These are phyloP conservation scores for Nebria ingens DNA, from an alignment of 1,140 invertebrate species.

Conservation along the genomic window DNA sequence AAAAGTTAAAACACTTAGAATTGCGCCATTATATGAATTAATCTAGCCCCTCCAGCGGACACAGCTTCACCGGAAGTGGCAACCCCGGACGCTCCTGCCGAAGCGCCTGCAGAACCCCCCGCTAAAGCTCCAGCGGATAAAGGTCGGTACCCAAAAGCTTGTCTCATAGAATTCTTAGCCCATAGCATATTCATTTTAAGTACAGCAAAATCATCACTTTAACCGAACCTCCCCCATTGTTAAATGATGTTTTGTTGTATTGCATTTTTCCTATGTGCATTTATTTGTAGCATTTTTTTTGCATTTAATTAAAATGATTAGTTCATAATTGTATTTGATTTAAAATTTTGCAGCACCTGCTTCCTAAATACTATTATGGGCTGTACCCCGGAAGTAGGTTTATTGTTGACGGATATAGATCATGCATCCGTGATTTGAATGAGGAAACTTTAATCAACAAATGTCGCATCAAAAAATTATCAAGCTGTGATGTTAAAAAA, in stretches of 20 bases:
- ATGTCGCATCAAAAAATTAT: neutral
- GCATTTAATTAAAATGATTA: neutral
- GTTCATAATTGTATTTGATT: neutral
- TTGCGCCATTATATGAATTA: too few species aligned
- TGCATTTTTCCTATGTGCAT: too few species aligned
- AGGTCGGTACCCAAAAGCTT: conserved; percentile 12
- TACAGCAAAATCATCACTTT: neutral
- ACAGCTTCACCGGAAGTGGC: conserved; percentile 15
- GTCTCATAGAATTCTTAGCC: neutral
- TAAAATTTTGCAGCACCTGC: neutral
- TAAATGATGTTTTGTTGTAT: too few species aligned
- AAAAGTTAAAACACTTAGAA: conserved; percentile 17
- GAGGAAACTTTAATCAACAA: neutral
- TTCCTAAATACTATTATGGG: neutral
- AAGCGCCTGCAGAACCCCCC: conserved; percentile 16
- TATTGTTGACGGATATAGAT: neutral
- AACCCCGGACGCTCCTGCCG: conserved; percentile 16
- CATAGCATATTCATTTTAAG: neutral
- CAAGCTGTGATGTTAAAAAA: neutral
- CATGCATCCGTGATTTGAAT: neutral
- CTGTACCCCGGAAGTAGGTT: neutral
- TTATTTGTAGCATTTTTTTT: too few species aligned
- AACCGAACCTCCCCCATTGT: too few species aligned
- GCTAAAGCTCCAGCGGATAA: conserved; percentile 14
- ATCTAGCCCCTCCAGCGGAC: conserved; percentile 17